These are phyloP conservation scores for Acanthosoma haemorrhoidale DNA, from an alignment of 2,888 invertebrate species.

Conservation along the genomic window DNA sequence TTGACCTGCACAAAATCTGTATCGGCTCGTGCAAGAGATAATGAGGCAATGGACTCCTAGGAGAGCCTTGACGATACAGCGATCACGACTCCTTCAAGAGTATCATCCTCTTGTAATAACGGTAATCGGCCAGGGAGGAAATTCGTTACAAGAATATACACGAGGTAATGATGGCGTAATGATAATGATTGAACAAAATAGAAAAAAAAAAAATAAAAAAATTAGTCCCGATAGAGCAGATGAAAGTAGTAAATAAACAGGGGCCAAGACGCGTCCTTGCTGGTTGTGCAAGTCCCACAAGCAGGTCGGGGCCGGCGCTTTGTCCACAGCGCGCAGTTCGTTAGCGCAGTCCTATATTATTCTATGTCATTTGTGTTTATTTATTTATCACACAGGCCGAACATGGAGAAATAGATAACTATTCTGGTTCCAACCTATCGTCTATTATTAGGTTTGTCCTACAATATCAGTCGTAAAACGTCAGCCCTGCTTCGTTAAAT, in stretches of 20 bases:
- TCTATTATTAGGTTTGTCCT: too few relatives aligned
- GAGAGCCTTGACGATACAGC: background rate
- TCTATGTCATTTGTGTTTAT: too few relatives aligned
- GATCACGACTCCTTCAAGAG: background rate
- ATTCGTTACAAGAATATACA: background rate
- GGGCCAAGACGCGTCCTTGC: background rate
- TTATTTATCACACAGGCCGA: too few relatives aligned
- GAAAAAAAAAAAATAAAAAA: background rate
- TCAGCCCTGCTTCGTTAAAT: too few relatives aligned
- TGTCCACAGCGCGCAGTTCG: too few relatives aligned
- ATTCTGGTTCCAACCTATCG: too few relatives aligned
- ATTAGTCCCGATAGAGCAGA: background rate
- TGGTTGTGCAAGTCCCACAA: background rate
- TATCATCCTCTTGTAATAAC: background rate
- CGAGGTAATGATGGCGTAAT: background rate
- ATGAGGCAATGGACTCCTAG: background rate
- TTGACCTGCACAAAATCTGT: background rate
- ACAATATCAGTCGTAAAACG: too few relatives aligned
- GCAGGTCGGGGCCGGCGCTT: background rate
- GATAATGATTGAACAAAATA: too few relatives aligned
- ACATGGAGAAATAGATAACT: too few relatives aligned
- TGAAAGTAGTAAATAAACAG: constrained; percentile 11
- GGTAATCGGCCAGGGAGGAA: background rate
- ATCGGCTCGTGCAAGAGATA: background rate
- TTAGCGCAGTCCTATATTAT: too few relatives aligned